phyloP scores from a whole-genome alignment of 2,797 vertebrate genomes.

The Gymnothorax reevesii region DNA sequence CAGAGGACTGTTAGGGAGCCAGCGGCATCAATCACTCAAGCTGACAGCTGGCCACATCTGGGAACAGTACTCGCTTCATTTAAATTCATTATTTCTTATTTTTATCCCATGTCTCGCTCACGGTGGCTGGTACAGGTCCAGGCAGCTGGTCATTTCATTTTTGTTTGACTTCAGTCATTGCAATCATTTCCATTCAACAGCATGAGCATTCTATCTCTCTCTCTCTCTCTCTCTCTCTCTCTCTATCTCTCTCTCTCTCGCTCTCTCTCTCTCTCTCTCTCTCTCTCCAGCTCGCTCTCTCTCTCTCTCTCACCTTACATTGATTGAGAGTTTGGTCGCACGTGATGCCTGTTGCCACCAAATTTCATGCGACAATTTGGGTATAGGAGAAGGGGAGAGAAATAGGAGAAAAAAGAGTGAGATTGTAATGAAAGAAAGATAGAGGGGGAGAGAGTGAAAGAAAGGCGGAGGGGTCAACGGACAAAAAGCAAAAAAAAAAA shows the following conservation, averaged over 20 bases:
- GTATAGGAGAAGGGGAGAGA: conserved; percentile 1
- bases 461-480: neutral
- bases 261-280: conserved; percentile 16
- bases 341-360: conserved; percentile 31
- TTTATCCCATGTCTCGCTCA: neutral
- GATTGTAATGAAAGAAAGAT: conserved; percentile 27
- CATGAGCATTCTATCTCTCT: conserved; percentile 11
- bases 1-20: neutral
- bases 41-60: conserved; percentile 7
- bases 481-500: neutral
- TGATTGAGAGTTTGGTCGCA: conserved; percentile 57
- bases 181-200: neutral
- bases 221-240: conserved; percentile 2
- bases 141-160: neutral
- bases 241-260: neutral
- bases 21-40: neutral
- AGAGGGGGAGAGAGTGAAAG: conserved; percentile 20
- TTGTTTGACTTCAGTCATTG: conserved; percentile 3
- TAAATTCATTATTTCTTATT: neutral
- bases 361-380: conserved; percentile 1
- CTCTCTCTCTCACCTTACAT: conserved; percentile 48
- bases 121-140: neutral
- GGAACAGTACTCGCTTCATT: neutral
- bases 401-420: neutral
- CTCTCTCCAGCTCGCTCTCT: neutral